Base-by-base conservation (phyloP, 2,113 vertebrate species). In the Rutilus rutilus region DNA sequence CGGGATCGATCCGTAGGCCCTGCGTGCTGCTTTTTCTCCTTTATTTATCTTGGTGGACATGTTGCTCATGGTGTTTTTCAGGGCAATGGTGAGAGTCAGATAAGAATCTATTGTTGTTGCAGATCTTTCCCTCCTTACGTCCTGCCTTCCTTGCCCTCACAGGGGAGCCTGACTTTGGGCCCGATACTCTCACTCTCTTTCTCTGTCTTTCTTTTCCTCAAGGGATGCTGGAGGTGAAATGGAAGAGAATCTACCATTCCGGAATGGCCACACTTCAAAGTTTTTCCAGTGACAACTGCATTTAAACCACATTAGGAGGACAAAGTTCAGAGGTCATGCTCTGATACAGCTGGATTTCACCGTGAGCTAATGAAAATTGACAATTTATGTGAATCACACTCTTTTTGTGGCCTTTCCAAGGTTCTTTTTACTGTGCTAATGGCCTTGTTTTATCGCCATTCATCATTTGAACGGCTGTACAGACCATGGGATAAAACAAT, bases 51-150 rank as follows among this genome's bases (percentile, higher is more conserved):
- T 89, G 45, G 92, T 90, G 86, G 93, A 94, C 94, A 94, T 92
- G 93, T 91, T 91, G 93, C 93, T 94, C 84, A 85, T 90, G 91
- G 90, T 94, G 93, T 94, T 94, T 92, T 93, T 94, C 92, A 93
- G 94, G 90, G 93, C 90, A 91, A 91, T 92, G 92, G 92, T 93
- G 90, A 92, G 89, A 91, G 86, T 84, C 88, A 92, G 95, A 95
- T 95, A 94, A 94, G 91, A 83, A 95, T 95, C 94, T 94, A 94
- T 95, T 93, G 93, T 93, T 94, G 94, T 94, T 94, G 93, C 91
- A 95, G 93, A 94, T 94, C 92, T 92, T 91, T 92, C 92, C 86
- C 91, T 91, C 86, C 45, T n/a, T 25, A 27, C 36, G n/a, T 78
- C 71, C 85, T 75, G 45, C 52, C 84, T 83, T 88, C 54, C 52